phyloP scores from a whole-genome alignment of 2,888 invertebrate species.

The Diplolepis rosae region DNA sequence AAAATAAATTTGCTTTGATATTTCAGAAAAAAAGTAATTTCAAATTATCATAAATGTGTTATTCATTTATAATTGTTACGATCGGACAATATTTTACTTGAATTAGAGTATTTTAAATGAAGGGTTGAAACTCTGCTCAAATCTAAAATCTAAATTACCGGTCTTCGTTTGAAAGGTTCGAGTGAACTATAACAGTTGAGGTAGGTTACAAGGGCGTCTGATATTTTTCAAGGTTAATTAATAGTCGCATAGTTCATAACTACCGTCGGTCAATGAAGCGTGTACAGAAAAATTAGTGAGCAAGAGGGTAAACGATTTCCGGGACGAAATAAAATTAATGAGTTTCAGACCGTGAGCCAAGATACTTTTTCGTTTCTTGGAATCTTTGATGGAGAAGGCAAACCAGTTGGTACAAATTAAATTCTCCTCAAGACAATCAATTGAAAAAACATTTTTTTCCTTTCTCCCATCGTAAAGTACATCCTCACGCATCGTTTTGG shows the following conservation, averaged over 20 bases:
- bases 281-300: conserved; percentile 50
- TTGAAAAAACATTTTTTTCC: neutral
- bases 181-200: conserved; percentile 48
- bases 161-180: conserved; percentile 29
- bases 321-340: conserved; percentile 62
- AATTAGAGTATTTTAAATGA: neutral
- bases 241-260: conserved; percentile 61
- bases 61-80: no score
- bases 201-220: conserved; percentile 56
- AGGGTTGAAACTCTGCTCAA: neutral
- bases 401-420: neutral
- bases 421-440: neutral
- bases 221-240: conserved; percentile 60
- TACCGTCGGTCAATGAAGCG: conserved; percentile 61
- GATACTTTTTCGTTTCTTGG: conserved; percentile 26
- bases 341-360: conserved; percentile 48
- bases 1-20: no score
- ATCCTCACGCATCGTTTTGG: no score
- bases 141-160: conserved; percentile 29
- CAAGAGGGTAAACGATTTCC: conserved; percentile 55
- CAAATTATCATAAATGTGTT: neutral
- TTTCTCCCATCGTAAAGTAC: no score
- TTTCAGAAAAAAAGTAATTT: neutral
- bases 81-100: neutral
- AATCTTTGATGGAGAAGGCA: neutral